Evolutionary conservation across 2,888 invertebrate species (phyloP).

Genomic region (Pharmacophagus antenor): DNA sequence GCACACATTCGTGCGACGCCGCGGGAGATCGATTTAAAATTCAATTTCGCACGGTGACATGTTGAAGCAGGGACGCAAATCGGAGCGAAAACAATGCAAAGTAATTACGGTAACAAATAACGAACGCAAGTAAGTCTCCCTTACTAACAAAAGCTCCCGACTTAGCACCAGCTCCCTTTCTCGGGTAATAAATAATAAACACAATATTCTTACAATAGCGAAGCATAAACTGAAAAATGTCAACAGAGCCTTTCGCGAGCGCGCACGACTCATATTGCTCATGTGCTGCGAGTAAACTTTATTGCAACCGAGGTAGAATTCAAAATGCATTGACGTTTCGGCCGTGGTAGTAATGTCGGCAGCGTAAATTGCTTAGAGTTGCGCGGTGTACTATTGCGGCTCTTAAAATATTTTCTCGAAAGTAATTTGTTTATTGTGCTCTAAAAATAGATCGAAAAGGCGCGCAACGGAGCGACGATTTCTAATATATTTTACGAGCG

Average conservation of each 20-base stretch:
- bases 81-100: constrained; percentile 42
- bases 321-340: not conserved
- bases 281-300: constrained; percentile 13
- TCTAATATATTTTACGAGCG: constrained; percentile 20
- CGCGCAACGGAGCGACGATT: constrained; percentile 14
- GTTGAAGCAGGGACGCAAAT: constrained; percentile 41
- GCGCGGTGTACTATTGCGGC: constrained; percentile 40
- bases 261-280: constrained; percentile 32
- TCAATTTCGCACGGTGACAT: constrained; percentile 23
- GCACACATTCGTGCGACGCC: no score
- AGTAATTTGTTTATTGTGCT: constrained; percentile 52
- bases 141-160: constrained; percentile 18
- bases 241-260: constrained; percentile 48
- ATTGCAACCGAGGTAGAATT: constrained; percentile 10
- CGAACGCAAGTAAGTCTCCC: constrained; percentile 27
- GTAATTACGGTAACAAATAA: constrained; percentile 50
- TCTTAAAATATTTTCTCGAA: constrained; percentile 54
- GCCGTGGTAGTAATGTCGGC: constrained; percentile 1
- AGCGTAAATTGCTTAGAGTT: constrained; percentile 39
- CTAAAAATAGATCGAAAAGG: constrained; percentile 33
- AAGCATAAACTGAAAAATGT: constrained; percentile 60
- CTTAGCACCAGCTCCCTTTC: constrained; percentile 29
- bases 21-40: constrained; percentile 6
- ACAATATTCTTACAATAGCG: constrained; percentile 57
- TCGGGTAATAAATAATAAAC: constrained; percentile 43